Base-by-base conservation (phyloP, 2,113 vertebrate species). In the Passer montanus region DNA sequence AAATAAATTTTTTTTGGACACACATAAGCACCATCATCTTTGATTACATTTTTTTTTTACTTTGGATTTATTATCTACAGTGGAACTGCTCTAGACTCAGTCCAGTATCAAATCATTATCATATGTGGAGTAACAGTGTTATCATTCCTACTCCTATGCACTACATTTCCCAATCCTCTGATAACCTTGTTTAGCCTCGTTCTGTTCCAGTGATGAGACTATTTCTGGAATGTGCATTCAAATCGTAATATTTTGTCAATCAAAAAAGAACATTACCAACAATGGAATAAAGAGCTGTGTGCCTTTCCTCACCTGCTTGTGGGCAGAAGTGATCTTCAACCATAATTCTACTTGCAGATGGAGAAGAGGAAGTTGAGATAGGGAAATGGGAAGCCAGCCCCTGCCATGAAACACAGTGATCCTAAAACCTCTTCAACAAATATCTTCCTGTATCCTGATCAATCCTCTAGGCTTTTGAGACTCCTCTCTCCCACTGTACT, bases 51-150 rank as follows among this genome's bases (percentile, higher is more conserved):
- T 78, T 75, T 74, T 78, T 8, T 59, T 67, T 76, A 6, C 59
- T 92, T 80, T 68, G 43, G 55, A 94, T 67, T 90, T 77, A 59
- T 8, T 90, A 2, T 37, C 74, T 84, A 21, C 37, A 62, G 70
- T 66, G 81, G 69, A 95, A 63, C 88, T 55, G 52, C 73, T 72
- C 86, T 68, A 91, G 56, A 89, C 64, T 84, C 76, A 52, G 35
- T 31, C 60, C 84, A 82, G 69, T 79, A 82, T 76, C 41, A 82
- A 91, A 96, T 94, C 73, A 87, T 28, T 87, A 44, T 89, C 86
- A 93, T 33, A 94, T 86, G 90, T 63, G 39, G 18, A 76, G 6
- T 46, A 84, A 86, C 4, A 86, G 35, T 6, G 19, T 59, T 77
- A 60, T 81, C 1, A 0, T 67, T 93, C 76, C 69, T 84, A 28